Evolutionary conservation across 2,113 vertebrate genomes (phyloP), one percentile per base, ranked within the genome.

Genomic region (Phylloscopus trochiloides): DNA sequence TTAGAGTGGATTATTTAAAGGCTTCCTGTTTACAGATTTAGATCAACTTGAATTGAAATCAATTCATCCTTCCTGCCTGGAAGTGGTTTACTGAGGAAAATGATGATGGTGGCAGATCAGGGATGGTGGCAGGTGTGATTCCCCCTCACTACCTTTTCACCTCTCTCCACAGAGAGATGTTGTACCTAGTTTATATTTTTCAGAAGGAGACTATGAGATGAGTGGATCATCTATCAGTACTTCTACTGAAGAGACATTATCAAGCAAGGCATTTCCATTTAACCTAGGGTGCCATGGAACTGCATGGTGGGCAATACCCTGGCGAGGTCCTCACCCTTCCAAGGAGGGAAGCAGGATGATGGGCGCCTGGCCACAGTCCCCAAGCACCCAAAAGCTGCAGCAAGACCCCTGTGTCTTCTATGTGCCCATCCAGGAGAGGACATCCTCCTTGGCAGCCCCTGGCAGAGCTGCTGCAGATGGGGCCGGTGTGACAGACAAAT

Each of bases 1-100:
- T 94, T 95, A 92, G 59, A 95, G 90, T 67, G 86, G 91, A 94
- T 96, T 96, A 95, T 94, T 97, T 95, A 92, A 95, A 92, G 95
- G 90, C 80, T 95, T 96, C 84, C 93, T 96, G 76, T 92, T 92
- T 91, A 84, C 92, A 92, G 84, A 94, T 94, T 94, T 95, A 92
- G 92, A 95, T 87, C 90, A 87, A 87, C 68, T 91, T 81, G 63
- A 80, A 86, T 38, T 70, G 93, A 96, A 91, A 91, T 77, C 63
- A 87, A 81, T 89, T 89, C 77, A 77, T 87, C 73, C 90, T 94
- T 80, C 87, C 80, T 92, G 87, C 75, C 83, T 96, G 71, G 85
- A 79, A 72, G 74, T 10, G 0, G 42, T 78, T 59, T 72, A 42
- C 55, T 81, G 28, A 62, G 86, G 48, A 92, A 94, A 55, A 71